Evolutionary conservation across 92 coral and sea anemone genomes (phyloP).

Genomic region (Porites cylindrica): DNA sequence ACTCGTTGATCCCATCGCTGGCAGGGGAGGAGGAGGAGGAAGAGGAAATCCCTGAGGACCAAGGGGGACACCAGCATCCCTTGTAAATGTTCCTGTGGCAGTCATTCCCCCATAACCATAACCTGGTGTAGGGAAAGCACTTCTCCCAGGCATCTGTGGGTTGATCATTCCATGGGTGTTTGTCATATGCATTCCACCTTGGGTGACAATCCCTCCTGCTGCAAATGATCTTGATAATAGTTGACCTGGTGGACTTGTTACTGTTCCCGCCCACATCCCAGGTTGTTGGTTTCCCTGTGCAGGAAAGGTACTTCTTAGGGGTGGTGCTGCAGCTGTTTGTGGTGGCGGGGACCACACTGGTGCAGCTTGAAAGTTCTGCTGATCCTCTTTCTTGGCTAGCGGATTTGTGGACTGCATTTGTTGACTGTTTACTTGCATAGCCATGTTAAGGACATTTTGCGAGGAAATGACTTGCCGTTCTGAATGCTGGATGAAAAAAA

Average conservation of each 20-base stretch:
- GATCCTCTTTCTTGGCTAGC: background rate
- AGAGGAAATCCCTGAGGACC: slow-evolving; percentile 12
- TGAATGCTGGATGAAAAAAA: background rate
- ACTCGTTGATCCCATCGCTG: background rate
- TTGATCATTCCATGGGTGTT: slow-evolving; percentile 3
- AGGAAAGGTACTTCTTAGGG: background rate
- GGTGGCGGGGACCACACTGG: background rate
- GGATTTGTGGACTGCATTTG: background rate
- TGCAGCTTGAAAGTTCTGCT: background rate
- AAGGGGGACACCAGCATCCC: background rate
- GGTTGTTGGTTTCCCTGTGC: background rate
- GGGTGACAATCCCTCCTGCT: slow-evolving; percentile 6
- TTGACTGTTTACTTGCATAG: slow-evolving; percentile 8
- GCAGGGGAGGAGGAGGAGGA: background rate
- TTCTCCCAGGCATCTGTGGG: background rate
- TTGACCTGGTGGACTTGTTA: background rate
- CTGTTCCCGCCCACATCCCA: background rate
- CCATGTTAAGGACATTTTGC: slow-evolving; percentile 12
- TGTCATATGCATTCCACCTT: background rate
- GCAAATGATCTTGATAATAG: background rate
- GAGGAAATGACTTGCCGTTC: background rate
- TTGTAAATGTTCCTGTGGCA: background rate
- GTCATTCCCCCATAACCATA: background rate
- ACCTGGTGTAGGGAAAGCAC: background rate
- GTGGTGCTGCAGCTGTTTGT: background rate